Evolutionary conservation across 2,888 invertebrate species (phyloP).

Genomic region (Pedicia rivosa): DNA sequence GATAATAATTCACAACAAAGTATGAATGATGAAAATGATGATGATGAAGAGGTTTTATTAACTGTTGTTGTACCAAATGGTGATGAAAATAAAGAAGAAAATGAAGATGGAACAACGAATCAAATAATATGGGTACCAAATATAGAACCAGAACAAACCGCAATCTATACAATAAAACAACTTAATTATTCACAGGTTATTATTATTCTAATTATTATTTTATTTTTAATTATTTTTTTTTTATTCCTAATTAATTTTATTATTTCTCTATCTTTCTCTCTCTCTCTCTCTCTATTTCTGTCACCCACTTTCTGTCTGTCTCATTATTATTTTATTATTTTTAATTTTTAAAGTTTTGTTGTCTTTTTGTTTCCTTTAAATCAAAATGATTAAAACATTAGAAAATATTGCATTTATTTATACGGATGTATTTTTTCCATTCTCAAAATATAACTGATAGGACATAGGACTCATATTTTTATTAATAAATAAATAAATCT

Average conservation of each 20-base stretch:
- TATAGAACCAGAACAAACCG: slow-evolving; percentile 28
- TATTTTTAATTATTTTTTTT: not conserved
- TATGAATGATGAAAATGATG: too few species aligned
- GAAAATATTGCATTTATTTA: too few species aligned
- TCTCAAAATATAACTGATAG: too few species aligned
- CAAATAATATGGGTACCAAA: slow-evolving; percentile 7
- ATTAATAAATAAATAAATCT: too few species aligned
- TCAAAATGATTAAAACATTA: too few species aligned
- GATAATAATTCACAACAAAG: too few species aligned
- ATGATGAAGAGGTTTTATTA: not conserved
- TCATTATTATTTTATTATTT: not conserved
- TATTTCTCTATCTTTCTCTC: not conserved
- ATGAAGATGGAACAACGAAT: slow-evolving; percentile 1
- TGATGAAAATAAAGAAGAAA: not conserved
- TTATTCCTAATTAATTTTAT: not conserved
- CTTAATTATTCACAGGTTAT: slow-evolving; percentile 31
- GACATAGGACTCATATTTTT: too few species aligned
- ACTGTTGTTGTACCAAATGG: slow-evolving; percentile 1
- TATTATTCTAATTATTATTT: slow-evolving; percentile 7
- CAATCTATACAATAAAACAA: slow-evolving; percentile 29
- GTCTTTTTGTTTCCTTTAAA: too few species aligned
- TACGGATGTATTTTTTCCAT: too few species aligned
- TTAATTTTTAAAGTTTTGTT: too few species aligned
- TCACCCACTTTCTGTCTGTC: not conserved
- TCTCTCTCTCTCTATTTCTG: too few species aligned